Evolutionary conservation across 2,797 vertebrate genomes (phyloP).

Genomic region (Anguilla megastoma): DNA sequence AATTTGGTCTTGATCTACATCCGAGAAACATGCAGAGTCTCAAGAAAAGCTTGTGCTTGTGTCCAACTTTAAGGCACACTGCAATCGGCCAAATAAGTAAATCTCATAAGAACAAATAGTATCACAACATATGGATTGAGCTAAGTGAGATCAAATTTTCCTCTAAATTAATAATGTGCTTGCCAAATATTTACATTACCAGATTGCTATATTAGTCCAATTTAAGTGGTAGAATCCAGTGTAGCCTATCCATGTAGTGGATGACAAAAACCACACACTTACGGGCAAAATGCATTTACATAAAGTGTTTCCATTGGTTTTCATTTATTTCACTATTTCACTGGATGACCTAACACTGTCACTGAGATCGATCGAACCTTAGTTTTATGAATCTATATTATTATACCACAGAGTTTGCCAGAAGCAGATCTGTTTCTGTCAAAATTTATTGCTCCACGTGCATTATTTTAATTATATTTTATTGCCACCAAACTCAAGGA

Average conservation of each 20-base stretch:
- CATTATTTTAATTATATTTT: background rate
- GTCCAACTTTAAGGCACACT: too few species aligned
- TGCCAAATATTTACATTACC: background rate
- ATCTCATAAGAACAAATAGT: background rate
- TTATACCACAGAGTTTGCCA: background rate
- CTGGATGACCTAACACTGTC: background rate
- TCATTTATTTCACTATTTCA: background rate
- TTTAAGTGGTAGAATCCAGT: background rate
- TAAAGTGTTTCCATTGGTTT: background rate
- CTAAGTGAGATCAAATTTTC: background rate
- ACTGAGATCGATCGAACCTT: background rate
- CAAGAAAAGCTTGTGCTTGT: too few species aligned
- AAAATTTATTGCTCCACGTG: background rate
- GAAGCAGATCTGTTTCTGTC: background rate
- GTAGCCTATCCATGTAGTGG: background rate
- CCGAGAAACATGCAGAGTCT: too few species aligned
- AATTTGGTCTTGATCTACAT: too few species aligned
- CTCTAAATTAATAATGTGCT: background rate
- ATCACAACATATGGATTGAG: background rate
- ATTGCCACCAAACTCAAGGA: background rate
- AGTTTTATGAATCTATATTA: background rate
- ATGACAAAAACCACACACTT: background rate
- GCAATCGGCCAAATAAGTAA: background rate
- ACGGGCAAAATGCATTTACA: background rate
- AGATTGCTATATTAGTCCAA: background rate